Conservation (phyloP, 2,888 invertebrate genomes). For the Helleia helle region DNA sequence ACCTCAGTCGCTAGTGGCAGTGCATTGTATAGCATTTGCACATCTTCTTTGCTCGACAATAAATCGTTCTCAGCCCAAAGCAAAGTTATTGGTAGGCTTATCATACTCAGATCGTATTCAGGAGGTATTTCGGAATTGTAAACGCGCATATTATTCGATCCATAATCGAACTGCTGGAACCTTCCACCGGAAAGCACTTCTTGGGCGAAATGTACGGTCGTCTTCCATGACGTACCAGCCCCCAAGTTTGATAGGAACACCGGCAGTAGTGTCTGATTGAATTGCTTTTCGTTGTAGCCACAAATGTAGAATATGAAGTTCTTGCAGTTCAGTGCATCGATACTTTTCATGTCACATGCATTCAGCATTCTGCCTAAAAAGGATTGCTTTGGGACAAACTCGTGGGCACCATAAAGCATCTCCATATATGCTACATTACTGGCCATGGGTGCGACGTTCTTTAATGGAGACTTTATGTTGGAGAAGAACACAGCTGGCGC, state of each 20-base stretch:
- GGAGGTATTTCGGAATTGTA: conserved; percentile 76
- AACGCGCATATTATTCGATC: conserved; percentile 64
- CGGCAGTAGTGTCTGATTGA: conserved; percentile 80
- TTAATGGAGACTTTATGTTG: conserved; percentile 77
- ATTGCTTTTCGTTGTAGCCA: conserved; percentile 80
- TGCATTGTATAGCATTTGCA: conserved; percentile 54
- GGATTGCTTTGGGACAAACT: conserved; percentile 80
- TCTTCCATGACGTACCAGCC: conserved; percentile 83
- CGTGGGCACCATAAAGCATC: conserved; percentile 77
- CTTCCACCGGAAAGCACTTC: conserved; percentile 60
- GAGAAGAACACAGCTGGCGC: conserved; percentile 81
- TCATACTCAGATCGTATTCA: conserved; percentile 73
- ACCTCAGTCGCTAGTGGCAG: conserved; percentile 65
- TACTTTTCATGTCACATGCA: conserved; percentile 68
- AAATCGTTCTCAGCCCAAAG: conserved; percentile 82
- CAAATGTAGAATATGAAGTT: conserved; percentile 81
- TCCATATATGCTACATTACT: conserved; percentile 74
- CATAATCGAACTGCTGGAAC: conserved; percentile 82
- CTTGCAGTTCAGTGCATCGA: conserved; percentile 77
- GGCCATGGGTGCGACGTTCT: conserved; percentile 77
- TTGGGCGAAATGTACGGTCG: conserved; percentile 80
- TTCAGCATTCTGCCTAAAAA: conserved; percentile 71
- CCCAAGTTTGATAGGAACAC: conserved; percentile 80
- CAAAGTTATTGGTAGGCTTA: conserved; percentile 75
- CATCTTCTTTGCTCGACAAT: conserved; percentile 78